Evolutionary conservation across 2,113 vertebrate species (phyloP).

Genomic region (Tachysurus fulvidraco): DNA sequence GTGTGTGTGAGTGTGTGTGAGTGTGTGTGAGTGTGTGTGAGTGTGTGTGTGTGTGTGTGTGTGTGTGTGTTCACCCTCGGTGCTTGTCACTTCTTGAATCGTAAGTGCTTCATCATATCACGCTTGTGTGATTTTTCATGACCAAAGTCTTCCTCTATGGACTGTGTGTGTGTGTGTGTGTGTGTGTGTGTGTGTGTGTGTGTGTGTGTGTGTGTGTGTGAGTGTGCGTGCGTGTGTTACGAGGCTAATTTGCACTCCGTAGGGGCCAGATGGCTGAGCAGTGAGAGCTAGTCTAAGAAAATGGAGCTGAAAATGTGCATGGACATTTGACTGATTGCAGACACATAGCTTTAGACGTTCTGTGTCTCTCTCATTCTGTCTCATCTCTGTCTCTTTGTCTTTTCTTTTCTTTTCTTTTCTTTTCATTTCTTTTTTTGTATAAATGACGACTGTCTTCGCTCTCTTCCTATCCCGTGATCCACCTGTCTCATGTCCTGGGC

Average conservation of each 20-base stretch:
- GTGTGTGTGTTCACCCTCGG: not conserved
- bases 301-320: constrained; percentile 41
- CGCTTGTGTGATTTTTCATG: constrained; percentile 3
- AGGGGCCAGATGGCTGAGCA: not conserved
- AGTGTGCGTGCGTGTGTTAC: not conserved
- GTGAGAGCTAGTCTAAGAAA: constrained; percentile 33
- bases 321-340: constrained; percentile 28
- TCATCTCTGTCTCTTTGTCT: constrained; percentile 1
- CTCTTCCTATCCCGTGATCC: too few relatives aligned
- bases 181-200: not conserved
- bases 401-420: not conserved
- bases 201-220: constrained; percentile 7
- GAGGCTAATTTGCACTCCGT: constrained; percentile 40
- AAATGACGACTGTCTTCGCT: not conserved
- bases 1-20: not conserved
- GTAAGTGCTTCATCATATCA: constrained; percentile 1
- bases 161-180: constrained; percentile 17
- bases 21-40: not conserved
- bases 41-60: not conserved
- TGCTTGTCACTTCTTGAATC: constrained; percentile 4
- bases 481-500: not conserved
- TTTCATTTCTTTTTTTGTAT: not conserved
- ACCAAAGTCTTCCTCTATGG: not conserved
- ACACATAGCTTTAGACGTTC: constrained; percentile 9
- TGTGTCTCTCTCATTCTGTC: not conserved